Evolutionary conservation across 2,888 invertebrate genomes (phyloP).

Genomic region (Clusia tigrina): DNA sequence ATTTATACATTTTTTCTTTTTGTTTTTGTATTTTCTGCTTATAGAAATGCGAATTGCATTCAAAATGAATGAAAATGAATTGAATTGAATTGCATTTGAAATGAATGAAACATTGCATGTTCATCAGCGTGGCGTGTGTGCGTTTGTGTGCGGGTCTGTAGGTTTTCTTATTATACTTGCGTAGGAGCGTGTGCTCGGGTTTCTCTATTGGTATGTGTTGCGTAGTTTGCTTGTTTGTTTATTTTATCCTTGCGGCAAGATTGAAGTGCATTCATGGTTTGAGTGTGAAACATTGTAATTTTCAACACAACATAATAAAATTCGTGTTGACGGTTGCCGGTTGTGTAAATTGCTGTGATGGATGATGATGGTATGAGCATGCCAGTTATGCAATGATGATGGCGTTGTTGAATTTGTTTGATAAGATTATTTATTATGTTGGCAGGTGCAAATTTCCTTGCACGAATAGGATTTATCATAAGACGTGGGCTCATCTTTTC

Average conservation of each 20-base stretch:
- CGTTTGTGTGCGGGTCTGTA: background rate
- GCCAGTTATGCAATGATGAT: background rate
- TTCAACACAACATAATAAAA: constrained; percentile 49
- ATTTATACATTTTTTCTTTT: constrained; percentile 3
- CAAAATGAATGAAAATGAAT: constrained; percentile 30
- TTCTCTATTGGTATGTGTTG: too few species aligned
- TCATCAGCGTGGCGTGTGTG: constrained; percentile 5
- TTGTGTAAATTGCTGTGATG: background rate
- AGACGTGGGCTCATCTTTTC: too few species aligned
- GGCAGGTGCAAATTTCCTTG: background rate
- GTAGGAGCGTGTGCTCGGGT: too few species aligned
- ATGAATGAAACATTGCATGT: constrained; percentile 26
- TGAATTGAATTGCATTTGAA: constrained; percentile 28
- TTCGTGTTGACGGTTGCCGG: constrained; percentile 37
- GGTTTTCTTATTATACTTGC: background rate
- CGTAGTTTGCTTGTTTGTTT: too few species aligned
- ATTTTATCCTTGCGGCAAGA: constrained; percentile 13
- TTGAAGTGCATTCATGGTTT: constrained; percentile 33
- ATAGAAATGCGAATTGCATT: constrained; percentile 31
- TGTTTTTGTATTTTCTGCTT: constrained; percentile 16
- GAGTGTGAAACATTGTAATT: constrained; percentile 40
- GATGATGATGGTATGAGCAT: background rate
- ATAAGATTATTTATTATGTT: background rate
- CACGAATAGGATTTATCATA: too few species aligned
- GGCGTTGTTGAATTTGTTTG: constrained; percentile 2